phyloP scores from a whole-genome alignment of 2,888 invertebrate genomes.

The Diarsia dahlii region DNA sequence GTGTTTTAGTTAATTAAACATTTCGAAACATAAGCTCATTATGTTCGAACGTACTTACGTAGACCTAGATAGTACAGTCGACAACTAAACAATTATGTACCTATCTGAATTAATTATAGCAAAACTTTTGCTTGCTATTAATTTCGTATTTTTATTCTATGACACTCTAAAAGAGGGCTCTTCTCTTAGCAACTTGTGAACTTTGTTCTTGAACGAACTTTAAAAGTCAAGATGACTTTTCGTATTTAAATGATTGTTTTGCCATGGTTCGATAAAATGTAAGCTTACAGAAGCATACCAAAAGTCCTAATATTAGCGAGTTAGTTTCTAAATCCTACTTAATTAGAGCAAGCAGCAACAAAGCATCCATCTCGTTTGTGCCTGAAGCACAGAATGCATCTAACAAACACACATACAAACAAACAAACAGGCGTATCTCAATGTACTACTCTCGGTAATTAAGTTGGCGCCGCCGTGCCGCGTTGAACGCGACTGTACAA shows the following conservation, averaged over 20 bases:
- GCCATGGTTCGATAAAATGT: background rate
- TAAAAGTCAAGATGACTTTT: background rate
- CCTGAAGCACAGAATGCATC: background rate
- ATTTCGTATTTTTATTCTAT: background rate
- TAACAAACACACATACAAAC: conserved; percentile 6
- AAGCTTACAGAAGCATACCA: background rate
- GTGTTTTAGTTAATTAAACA: conserved; percentile 49
- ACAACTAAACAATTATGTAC: background rate
- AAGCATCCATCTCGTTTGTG: background rate
- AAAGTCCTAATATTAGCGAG: background rate
- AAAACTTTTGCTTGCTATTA: background rate
- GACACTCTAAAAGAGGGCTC: background rate
- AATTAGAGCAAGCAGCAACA: conserved; percentile 1
- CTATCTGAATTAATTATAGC: background rate
- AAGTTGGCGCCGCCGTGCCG: conserved; percentile 25
- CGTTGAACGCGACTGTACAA: conserved; percentile 11
- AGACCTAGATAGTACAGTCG: background rate
- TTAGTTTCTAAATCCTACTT: background rate
- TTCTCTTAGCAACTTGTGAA: no score
- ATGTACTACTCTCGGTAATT: conserved; percentile 30
- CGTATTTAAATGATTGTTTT: background rate
- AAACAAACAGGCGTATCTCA: conserved; percentile 2
- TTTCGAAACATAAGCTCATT: conserved; percentile 29
- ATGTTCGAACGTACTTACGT: background rate
- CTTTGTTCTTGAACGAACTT: background rate